Conservation (phyloP, 2,113 vertebrate genomes). For the Sprattus sprattus region DNA sequence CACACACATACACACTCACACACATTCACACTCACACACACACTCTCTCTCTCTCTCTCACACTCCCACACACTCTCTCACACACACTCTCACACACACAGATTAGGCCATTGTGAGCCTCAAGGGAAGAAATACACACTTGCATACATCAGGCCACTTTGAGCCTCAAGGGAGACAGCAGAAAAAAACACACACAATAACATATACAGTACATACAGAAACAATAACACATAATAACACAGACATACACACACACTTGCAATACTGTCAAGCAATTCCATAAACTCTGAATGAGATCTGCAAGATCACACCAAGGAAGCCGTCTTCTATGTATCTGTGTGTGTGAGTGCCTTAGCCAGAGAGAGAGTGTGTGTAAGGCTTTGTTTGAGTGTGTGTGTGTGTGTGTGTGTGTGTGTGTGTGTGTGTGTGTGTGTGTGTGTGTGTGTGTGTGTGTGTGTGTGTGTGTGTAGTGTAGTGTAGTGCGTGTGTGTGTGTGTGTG, state of each 20-base stretch:
- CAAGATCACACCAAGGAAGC: not conserved
- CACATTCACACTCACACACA: constrained; percentile 16
- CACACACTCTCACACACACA: not conserved
- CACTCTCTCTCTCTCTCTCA: not conserved
- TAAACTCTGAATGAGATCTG: too few species aligned
- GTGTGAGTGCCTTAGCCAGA: not conserved
- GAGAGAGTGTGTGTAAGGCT: constrained; percentile 3
- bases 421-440: not conserved
- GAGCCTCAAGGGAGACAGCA: too few species aligned
- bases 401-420: not conserved
- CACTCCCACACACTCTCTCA: constrained; percentile 17
- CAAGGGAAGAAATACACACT: too few species aligned
- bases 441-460: not conserved
- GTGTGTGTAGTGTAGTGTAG: not conserved
- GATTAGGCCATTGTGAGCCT: too few species aligned
- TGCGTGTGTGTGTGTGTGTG: not conserved
- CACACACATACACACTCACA: constrained; percentile 4
- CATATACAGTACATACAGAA: too few species aligned
- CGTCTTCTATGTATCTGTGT: constrained; percentile 17
- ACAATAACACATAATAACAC: too few species aligned
- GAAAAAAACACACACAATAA: too few species aligned
- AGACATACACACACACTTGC: too few species aligned
- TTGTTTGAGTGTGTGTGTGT: constrained; percentile 4
- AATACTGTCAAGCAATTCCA: too few species aligned
- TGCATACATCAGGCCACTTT: too few species aligned